Conservation (phyloP, 2,113 vertebrate species). For the Hypanus sabinus region DNA sequence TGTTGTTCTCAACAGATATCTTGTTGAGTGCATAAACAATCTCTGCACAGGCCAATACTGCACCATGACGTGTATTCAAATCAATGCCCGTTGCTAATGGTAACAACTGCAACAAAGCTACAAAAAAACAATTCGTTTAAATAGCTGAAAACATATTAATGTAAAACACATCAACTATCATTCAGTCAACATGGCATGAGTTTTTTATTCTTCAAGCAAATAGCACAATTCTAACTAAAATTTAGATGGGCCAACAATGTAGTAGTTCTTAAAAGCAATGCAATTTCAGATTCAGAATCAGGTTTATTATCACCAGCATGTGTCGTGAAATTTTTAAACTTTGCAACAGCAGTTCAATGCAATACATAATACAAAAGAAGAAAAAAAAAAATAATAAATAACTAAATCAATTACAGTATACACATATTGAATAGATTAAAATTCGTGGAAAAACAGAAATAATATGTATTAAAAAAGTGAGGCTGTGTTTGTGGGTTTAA, state of each 20-base stretch:
- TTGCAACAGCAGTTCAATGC: too few relatives aligned
- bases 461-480: too few relatives aligned
- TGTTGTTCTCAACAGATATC: conserved; percentile 62
- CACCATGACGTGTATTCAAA: conserved; percentile 81
- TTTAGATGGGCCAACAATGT: background rate
- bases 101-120: conserved; percentile 78
- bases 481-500: too few relatives aligned
- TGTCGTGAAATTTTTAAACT: too few relatives aligned
- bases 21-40: conserved; percentile 72
- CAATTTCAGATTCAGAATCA: background rate
- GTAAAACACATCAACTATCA: background rate
- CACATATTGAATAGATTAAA: too few relatives aligned
- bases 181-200: background rate
- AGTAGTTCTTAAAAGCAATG: background rate
- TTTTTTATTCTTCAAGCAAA: background rate
- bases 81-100: conserved; percentile 69
- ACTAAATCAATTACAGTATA: too few relatives aligned
- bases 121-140: conserved; percentile 42
- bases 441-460: too few relatives aligned
- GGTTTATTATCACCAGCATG: too few relatives aligned
- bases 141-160: background rate
- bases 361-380: too few relatives aligned
- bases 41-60: conserved; percentile 84
- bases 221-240: background rate
- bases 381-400: too few relatives aligned